Base-by-base conservation (phyloP, 2,113 vertebrate species). In the Indicator maculatus region DNA sequence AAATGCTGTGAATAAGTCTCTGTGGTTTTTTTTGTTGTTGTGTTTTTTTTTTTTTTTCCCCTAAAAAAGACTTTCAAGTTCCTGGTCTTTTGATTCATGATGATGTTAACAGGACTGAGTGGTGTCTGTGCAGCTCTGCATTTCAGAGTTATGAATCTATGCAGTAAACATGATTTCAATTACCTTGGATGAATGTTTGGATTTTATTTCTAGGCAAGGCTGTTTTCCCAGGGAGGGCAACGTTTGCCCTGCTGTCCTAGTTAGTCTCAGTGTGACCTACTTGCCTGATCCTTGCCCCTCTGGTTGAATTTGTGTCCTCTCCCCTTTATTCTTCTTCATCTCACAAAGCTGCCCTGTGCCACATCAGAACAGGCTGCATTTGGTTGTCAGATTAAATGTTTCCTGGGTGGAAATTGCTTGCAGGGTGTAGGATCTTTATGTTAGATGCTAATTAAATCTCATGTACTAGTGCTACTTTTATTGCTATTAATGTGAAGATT, bases 151-250 rank as follows among this genome's bases (percentile, higher is more conserved):
- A 77, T 65, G 79, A 81, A 77, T 36, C 61, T 56, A 20, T 91
- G 91, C 79, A 84, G 89, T 91, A 90, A 95, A 96, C 79, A 78
- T 83, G 79, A 81, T 95, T 90, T 93, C 75, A 77, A 2, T 93
- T 88, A 74, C 14, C 58, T 90, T 76, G 87, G 87, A 80, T 23
- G 4, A 64, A 36, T 12, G 52, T 66, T 93, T 92, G 73, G 24
- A 41, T 83, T 91, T 93, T 77, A 67, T 93, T 93, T 86, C 28
- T 9, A 30, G 56, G 50, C 44, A 60, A 89, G 41, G 17, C 44
- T 90, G 60, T 61, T 88, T 89, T 74, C 70, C 5, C 24, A 56
- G 55, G 64, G 60, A 91, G 16, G 18, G 26, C 44, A 21, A 2
- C 31, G 16, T 82, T 77, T 88, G 56, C n/a, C 85, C 55, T 0